phyloP scores from a whole-genome alignment of 2,113 vertebrate genomes.

The Pelodiscus sinensis region DNA sequence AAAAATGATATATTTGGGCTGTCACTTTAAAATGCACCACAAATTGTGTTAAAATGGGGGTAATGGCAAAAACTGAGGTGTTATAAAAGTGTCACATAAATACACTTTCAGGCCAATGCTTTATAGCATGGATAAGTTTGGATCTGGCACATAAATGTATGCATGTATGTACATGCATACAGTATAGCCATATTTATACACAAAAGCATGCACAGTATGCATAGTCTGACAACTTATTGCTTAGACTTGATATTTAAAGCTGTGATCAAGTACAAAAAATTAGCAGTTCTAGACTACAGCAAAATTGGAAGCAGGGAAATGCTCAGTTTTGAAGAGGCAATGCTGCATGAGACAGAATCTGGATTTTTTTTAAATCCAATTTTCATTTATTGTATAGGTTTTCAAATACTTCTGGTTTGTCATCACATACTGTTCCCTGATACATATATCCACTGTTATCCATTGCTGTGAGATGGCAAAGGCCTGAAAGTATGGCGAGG shows the following conservation, averaged over 20 bases:
- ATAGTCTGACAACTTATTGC: neutral
- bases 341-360: neutral
- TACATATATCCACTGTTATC: neutral
- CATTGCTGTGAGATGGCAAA: neutral
- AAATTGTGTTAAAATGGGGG: slow-evolving; percentile 28
- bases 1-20: slow-evolving; percentile 44
- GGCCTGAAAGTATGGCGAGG: neutral
- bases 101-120: neutral
- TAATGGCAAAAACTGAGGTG: slow-evolving; percentile 39
- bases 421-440: slow-evolving; percentile 5
- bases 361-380: neutral
- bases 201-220: slow-evolving; percentile 9
- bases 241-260: slow-evolving; percentile 21
- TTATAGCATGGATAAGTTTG: neutral
- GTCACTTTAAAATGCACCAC: slow-evolving; percentile 33
- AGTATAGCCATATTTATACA: neutral
- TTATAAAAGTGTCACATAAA: neutral
- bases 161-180: slow-evolving; percentile 25
- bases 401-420: neutral
- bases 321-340: neutral
- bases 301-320: slow-evolving; percentile 46
- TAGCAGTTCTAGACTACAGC: slow-evolving; percentile 31
- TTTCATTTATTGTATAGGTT: slow-evolving; percentile 11
- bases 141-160: slow-evolving; percentile 25
- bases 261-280: slow-evolving; percentile 35